Percentiles rank a stretch among this genome's conserved stretches.
Evolutionary conservation across 2,113 vertebrate genomes (phyloP).

Genomic region (Cyrtonyx montezumae): DNA sequence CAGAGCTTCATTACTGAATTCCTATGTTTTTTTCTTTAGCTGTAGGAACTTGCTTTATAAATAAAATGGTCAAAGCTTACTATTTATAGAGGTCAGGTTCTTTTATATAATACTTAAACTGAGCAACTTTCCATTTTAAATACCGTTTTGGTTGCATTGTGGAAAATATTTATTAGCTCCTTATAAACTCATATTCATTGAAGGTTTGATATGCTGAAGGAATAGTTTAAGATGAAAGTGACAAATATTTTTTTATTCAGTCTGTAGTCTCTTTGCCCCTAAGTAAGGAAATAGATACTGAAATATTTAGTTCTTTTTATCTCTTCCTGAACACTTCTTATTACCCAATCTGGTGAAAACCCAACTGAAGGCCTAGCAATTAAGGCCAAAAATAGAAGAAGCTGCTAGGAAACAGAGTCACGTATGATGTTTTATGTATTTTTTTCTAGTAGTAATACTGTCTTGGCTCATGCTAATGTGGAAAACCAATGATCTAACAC

Average conservation of each 20-base stretch:
- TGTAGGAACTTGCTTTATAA: neutral
- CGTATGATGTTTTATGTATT: neutral
- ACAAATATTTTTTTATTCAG: neutral
- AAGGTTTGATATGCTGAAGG: neutral
- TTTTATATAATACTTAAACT: neutral
- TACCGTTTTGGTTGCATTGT: neutral
- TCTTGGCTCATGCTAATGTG: neutral
- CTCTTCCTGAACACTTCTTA: neutral
- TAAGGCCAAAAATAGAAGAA: neutral
- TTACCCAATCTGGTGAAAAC: neutral
- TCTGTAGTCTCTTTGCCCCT: neutral
- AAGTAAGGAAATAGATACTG: neutral
- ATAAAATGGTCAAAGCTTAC: neutral
- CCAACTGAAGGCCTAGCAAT: neutral
- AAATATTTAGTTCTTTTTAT: neutral
- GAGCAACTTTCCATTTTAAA: neutral
- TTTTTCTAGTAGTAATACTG: neutral
- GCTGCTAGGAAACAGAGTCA: neutral
- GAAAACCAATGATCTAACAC: neutral
- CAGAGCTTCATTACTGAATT: neutral
- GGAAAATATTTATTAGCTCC: neutral
- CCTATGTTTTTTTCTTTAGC: neutral
- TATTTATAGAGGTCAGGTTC: neutral
- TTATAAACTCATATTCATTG: neutral
- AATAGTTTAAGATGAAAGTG: neutral